Evolutionary conservation across 2,113 vertebrate genomes (phyloP), one percentile per base, ranked within the genome.

Genomic region (Rhineura floridana): DNA sequence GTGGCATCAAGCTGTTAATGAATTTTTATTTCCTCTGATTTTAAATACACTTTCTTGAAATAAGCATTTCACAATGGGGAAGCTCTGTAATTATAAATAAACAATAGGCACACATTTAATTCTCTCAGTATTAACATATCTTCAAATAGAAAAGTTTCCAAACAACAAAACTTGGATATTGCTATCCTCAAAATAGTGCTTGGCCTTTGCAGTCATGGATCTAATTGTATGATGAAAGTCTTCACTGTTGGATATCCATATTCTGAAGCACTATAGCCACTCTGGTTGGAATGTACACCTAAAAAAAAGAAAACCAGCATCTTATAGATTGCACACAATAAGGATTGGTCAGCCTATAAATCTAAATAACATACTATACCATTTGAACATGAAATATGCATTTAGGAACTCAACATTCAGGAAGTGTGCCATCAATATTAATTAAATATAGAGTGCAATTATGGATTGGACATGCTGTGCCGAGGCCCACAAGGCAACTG

Each of bases 231-330:
- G 52, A 81, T 59, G 86, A 67, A 79, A 69, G 65, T 93, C 86
- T 87, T 97, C 93, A 97, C 87, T 96, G 93, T 30, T 92, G 91
- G 62, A 92, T 85, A 86, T 97, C 96, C 65, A 33, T 72, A 42
- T 96, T 97, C 55, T 96, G 94, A 91, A 97, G 96, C 85, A 97
- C 87, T 90, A 97, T 88, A 88, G 96, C 96, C 95, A 97, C 97
- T 91, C 97, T 97, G 95, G 95, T 97, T 91, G 97, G 97, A 97
- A 97, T 97, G 97, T 97, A 97, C 83, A 97, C 96, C 97, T 97
- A 92, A 44, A 75, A 76, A 87, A 91, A 90, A 90, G 0, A 91
- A 17, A 89, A 50, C 2, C 25, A 39, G 7, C 6, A 85, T 87
- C 7, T 95, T 91, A 89, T 79, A 85, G 59, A 33, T 0, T 39